Conservation (phyloP, 2,888 invertebrate genomes). For the Pachymerium ferrugineum region DNA sequence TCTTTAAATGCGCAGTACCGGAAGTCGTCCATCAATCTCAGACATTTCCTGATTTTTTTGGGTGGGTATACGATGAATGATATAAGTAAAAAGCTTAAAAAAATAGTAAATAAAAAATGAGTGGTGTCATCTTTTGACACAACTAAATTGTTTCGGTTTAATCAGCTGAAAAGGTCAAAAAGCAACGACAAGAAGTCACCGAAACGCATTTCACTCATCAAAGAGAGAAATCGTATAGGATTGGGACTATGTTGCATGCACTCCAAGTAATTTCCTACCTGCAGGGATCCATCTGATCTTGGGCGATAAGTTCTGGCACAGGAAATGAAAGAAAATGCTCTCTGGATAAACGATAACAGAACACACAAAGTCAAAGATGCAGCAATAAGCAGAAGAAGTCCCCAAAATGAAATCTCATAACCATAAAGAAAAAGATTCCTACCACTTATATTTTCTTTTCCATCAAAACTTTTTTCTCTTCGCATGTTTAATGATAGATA, state of each 20-base stretch:
- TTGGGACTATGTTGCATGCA: conserved; percentile 1
- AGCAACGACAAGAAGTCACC: background rate
- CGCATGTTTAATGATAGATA: background rate
- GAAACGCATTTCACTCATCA: background rate
- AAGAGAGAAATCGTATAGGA: background rate
- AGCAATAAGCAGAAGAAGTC: background rate
- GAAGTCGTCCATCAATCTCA: background rate
- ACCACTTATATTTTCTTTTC: too few species aligned
- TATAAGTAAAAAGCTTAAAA: too few species aligned
- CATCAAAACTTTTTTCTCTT: background rate
- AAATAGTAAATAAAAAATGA: too few species aligned
- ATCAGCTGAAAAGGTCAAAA: too few species aligned
- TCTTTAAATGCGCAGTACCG: background rate
- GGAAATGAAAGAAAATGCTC: conserved; percentile 3
- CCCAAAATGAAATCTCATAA: background rate
- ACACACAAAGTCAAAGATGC: background rate
- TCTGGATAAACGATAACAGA: conserved; percentile 13
- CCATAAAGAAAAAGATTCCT: background rate
- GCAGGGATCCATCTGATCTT: conserved; percentile 2
- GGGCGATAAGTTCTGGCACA: background rate
- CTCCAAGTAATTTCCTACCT: conserved; percentile 13
- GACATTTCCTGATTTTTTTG: too few species aligned
- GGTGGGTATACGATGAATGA: too few species aligned
- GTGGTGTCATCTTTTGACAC: too few species aligned
- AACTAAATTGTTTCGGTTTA: too few species aligned